These are phyloP conservation scores for Galaxea fascicularis DNA, from an alignment of 92 coral and sea anemone genomes.

Conservation along the genomic window DNA sequence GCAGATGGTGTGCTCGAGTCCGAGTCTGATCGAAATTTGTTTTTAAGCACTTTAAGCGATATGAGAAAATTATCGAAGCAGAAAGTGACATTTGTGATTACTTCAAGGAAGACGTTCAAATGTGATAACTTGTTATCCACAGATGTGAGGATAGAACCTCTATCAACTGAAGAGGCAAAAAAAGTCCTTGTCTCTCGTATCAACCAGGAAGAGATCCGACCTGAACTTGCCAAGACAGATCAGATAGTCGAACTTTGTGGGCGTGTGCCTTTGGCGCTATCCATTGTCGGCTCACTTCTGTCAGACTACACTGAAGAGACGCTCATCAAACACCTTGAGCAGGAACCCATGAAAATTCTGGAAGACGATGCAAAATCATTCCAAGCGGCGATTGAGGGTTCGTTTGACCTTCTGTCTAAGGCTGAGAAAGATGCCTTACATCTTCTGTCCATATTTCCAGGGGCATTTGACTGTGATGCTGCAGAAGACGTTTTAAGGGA, in stretches of 20 bases:
- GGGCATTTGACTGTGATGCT: slow-evolving; percentile 31
- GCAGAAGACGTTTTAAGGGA: slow-evolving; percentile 32
- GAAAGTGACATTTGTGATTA: slow-evolving; percentile 28
- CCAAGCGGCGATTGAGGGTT: slow-evolving; percentile 23
- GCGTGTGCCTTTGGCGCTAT: slow-evolving; percentile 52
- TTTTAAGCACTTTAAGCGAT: not conserved
- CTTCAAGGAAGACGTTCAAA: not conserved
- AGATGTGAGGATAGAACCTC: not conserved
- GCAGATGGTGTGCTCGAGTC: slow-evolving; percentile 26
- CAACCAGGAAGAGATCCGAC: not conserved
- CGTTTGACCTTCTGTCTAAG: slow-evolving; percentile 13
- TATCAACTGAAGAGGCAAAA: not conserved
- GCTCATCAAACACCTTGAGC: slow-evolving; percentile 18
- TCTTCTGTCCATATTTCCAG: slow-evolving; percentile 41
- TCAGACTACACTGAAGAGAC: slow-evolving; percentile 23
- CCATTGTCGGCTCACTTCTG: slow-evolving; percentile 47
- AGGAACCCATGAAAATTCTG: slow-evolving; percentile 34
- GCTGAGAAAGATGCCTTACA: slow-evolving; percentile 21
- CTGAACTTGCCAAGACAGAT: not conserved
- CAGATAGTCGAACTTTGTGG: slow-evolving; percentile 54
- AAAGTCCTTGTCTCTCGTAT: not conserved
- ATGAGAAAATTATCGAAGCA: slow-evolving; percentile 17
- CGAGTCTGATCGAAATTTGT: not conserved
- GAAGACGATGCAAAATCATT: slow-evolving; percentile 9
- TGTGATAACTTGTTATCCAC: not conserved